phyloP scores from a whole-genome alignment of 2,113 vertebrate genomes.

The Ellobius talpinus region DNA sequence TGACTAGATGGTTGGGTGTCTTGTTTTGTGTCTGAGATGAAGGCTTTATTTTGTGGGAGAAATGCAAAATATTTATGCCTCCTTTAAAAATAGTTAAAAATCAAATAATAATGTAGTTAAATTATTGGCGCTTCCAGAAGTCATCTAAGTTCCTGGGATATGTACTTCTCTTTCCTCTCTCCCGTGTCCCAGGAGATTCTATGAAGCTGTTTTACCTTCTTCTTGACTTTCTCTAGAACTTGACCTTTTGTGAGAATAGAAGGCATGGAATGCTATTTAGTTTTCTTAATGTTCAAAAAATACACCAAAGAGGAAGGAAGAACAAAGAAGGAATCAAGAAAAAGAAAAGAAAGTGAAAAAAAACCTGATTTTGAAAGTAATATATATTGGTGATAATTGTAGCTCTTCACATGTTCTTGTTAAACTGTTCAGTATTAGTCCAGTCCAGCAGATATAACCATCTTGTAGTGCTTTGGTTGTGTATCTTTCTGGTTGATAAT shows the following conservation, averaged over 20 bases:
- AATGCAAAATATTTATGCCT: slow-evolving; percentile 36
- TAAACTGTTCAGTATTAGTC: slow-evolving; percentile 26
- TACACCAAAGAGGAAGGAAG: not conserved
- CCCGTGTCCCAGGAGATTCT: not conserved
- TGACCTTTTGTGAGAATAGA: not conserved
- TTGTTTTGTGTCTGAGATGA: slow-evolving; percentile 45
- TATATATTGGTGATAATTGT: slow-evolving; percentile 11
- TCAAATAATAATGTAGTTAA: slow-evolving; percentile 15
- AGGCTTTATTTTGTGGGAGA: slow-evolving; percentile 32
- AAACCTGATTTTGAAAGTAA: slow-evolving; percentile 2
- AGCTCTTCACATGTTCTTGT: slow-evolving; percentile 20
- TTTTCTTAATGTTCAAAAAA: not conserved
- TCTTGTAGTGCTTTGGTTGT: slow-evolving; percentile 23
- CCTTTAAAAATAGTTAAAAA: slow-evolving; percentile 45
- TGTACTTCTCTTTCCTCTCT: not conserved
- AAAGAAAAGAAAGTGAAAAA: not conserved
- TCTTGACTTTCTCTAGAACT: slow-evolving; percentile 46
- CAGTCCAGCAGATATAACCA: not conserved
- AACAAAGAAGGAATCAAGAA: not conserved
- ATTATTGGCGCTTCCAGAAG: not conserved
- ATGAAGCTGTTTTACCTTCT: not conserved
- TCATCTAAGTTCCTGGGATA: not conserved
- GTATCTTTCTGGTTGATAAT: slow-evolving; percentile 16
- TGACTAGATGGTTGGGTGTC: not conserved
- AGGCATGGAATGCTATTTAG: not conserved